Percentiles rank a stretch among this genome's conserved stretches.
Conservation (phyloP, 1,140 invertebrate species). For the Lasioglossum albipes region DNA sequence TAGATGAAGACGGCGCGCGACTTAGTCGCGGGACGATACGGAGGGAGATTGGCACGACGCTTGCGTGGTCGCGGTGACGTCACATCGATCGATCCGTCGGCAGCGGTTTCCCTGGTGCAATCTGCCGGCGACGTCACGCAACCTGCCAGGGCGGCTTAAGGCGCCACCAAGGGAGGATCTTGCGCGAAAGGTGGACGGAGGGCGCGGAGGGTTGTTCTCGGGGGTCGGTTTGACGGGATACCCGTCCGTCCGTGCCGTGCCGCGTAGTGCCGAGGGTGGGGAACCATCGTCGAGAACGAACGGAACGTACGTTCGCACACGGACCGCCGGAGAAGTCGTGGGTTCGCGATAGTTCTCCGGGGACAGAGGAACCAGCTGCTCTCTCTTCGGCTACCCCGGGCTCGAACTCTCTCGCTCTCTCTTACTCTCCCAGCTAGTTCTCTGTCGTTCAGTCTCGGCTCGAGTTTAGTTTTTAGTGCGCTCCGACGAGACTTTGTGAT, state of each 20-base stretch:
- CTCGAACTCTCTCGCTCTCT: not conserved
- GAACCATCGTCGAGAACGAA: conserved; percentile 42
- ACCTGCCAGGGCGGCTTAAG: conserved; percentile 60
- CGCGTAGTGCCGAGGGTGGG: conserved; percentile 50
- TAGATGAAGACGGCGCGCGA: conserved; percentile 22
- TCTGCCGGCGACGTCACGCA: conserved; percentile 67
- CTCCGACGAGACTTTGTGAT: not conserved
- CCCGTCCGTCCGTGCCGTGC: conserved; percentile 39
- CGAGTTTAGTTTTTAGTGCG: not conserved
- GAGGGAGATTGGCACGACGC: conserved; percentile 38
- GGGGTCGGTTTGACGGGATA: conserved; percentile 45
- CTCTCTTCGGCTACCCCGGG: not conserved
- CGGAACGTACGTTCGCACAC: conserved; percentile 27
- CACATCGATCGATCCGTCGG: conserved; percentile 72
- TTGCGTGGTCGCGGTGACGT: conserved; percentile 67
- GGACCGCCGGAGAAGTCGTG: conserved; percentile 52
- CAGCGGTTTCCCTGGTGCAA: conserved; percentile 69
- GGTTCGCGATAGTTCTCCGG: conserved; percentile 62
- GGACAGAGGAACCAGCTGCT: conserved; percentile 42
- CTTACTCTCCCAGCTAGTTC: too few species aligned
- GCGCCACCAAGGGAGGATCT: conserved; percentile 61
- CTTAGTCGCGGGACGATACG: conserved; percentile 34
- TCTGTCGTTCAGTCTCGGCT: too few species aligned
- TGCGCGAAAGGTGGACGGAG: conserved; percentile 47
- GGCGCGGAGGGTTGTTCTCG: conserved; percentile 46